Percentiles rank a stretch among this genome's conserved stretches.
Evolutionary conservation across 2,113 vertebrate genomes (phyloP).

Genomic region (Eira barbara): DNA sequence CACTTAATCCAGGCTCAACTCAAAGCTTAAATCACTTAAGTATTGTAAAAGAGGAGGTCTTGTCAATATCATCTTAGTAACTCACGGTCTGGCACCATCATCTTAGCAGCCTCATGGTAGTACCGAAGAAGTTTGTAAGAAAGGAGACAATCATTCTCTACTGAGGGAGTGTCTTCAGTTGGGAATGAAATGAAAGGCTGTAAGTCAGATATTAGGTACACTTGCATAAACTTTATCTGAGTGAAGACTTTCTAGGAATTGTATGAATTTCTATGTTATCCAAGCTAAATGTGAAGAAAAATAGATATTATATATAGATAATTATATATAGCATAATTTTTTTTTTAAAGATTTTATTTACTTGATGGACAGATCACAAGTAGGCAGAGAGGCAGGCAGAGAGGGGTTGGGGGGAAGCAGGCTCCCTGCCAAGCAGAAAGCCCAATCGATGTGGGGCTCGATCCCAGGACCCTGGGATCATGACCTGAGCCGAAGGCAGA

Average conservation of each 20-base stretch:
- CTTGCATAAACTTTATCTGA: background rate
- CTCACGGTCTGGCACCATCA: background rate
- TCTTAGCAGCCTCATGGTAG: background rate
- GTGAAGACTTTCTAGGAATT: background rate
- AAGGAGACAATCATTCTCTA: background rate
- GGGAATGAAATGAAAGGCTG: background rate
- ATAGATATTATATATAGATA: background rate
- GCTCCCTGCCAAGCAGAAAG: too few species aligned
- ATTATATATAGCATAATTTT: too few species aligned
- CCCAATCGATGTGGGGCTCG: too few species aligned
- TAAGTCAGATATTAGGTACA: background rate
- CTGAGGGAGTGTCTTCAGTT: background rate
- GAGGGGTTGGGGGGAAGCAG: too few species aligned
- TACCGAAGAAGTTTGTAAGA: background rate
- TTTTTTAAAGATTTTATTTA: too few species aligned
- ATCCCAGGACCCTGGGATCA: too few species aligned
- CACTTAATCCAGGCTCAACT: background rate
- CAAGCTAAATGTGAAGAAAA: background rate
- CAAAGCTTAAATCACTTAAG: background rate
- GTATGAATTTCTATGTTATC: background rate
- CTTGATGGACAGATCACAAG: too few species aligned
- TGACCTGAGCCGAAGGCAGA: too few species aligned
- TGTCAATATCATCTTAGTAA: background rate
- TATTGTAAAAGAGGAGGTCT: background rate
- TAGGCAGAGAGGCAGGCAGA: too few species aligned